Evolutionary conservation across 2,888 invertebrate genomes (phyloP).

Genomic region (Coelinius sp.): DNA sequence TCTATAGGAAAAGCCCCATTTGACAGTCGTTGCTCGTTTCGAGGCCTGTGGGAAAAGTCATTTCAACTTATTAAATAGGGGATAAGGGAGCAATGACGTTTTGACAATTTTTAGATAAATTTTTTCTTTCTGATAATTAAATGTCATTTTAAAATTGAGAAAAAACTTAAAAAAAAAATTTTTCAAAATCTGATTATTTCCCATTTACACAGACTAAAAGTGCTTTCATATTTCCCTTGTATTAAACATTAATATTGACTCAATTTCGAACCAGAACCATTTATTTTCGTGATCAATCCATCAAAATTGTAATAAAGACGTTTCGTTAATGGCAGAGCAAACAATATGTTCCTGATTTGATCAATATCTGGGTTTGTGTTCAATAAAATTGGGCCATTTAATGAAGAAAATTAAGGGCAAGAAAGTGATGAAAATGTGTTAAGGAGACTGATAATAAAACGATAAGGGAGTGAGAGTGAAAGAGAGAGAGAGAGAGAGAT

Average conservation of each 20-base stretch:
- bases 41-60: conserved; percentile 17
- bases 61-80: conserved; percentile 15
- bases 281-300: not conserved
- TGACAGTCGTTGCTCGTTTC: conserved; percentile 26
- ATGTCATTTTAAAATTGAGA: too few species aligned
- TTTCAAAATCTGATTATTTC: too few species aligned
- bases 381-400: not conserved
- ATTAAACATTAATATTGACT: not conserved
- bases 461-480: conserved; percentile 30
- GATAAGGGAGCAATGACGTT: not conserved
- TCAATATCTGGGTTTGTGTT: not conserved
- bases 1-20: conserved; percentile 34
- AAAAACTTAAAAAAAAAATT: too few species aligned
- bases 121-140: not conserved
- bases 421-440: not conserved
- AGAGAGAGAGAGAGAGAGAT: too few species aligned
- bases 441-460: not conserved
- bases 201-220: not conserved
- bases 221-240: not conserved
- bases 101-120: not conserved
- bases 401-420: not conserved
- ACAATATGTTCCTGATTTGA: not conserved
- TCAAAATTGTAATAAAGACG: not conserved
- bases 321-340: not conserved
- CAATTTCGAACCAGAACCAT: not conserved